Conservation (phyloP, 2,888 invertebrate genomes). For the Caenorhabditis parvicauda region DNA sequence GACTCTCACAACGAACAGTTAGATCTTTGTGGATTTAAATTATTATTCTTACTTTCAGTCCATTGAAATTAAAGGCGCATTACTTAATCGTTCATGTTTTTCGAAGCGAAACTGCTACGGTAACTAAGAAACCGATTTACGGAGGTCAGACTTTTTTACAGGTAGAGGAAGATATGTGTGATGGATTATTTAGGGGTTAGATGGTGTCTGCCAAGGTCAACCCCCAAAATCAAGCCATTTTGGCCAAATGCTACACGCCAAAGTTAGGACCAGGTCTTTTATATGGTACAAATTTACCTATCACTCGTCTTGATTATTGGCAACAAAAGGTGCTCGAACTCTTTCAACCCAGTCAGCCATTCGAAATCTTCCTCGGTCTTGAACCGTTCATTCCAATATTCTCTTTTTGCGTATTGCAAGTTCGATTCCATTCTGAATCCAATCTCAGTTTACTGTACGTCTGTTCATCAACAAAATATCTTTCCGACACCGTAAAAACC, state of each 20-base stretch:
- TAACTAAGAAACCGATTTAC: too few species aligned
- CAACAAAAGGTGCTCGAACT: constrained; percentile 32
- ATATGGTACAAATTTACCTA: too few species aligned
- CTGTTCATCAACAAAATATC: not conserved
- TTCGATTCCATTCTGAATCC: constrained; percentile 36
- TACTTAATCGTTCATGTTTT: too few species aligned
- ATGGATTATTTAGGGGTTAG: too few species aligned
- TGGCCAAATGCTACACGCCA: not conserved
- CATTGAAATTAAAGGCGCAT: too few species aligned
- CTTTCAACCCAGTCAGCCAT: constrained; percentile 44
- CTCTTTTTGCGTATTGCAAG: constrained; percentile 37
- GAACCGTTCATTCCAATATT: constrained; percentile 50
- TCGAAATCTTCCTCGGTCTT: constrained; percentile 43
- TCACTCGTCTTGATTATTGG: constrained; percentile 20
- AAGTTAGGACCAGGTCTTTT: not conserved
- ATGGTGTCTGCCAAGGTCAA: too few species aligned
- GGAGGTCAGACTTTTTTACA: too few species aligned
- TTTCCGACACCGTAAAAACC: not conserved
- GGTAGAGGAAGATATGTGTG: too few species aligned
- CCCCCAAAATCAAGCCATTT: not conserved
- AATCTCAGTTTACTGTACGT: not conserved
- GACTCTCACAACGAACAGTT: too few species aligned
- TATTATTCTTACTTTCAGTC: too few species aligned
- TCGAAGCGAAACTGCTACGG: too few species aligned
- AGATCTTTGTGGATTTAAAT: too few species aligned